phyloP scores from a whole-genome alignment of 2,888 invertebrate genomes.

The Oscheius myriophilus region DNA sequence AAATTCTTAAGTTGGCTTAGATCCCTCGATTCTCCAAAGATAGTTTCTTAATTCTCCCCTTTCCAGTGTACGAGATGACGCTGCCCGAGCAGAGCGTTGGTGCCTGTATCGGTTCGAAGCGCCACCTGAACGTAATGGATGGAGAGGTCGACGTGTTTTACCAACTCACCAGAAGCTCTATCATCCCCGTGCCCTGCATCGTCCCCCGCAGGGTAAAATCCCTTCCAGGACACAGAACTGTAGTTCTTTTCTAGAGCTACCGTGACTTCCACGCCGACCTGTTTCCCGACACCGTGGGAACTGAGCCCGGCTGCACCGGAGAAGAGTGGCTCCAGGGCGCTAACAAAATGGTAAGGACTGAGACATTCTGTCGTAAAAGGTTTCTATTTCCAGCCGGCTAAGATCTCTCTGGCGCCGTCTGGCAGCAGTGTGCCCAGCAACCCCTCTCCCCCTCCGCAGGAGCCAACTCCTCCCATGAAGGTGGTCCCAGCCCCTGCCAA shows the following conservation, averaged over 20 bases:
- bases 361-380: not conserved
- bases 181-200: conserved; percentile 92
- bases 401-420: conserved; percentile 40
- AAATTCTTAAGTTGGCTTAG: no score
- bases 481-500: conserved; percentile 18
- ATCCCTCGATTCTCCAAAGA: no score
- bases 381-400: conserved; percentile 34
- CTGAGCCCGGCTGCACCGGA: conserved; percentile 82
- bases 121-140: conserved; percentile 85
- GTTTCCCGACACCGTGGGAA: conserved; percentile 88
- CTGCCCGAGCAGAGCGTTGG: conserved; percentile 92
- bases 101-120: conserved; percentile 88
- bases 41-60: not conserved
- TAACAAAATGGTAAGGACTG: conserved; percentile 74
- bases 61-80: conserved; percentile 78
- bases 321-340: conserved; percentile 84
- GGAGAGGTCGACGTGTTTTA: conserved; percentile 92
- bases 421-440: conserved; percentile 9
- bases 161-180: conserved; percentile 85
- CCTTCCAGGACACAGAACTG: not conserved
- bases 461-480: conserved; percentile 45
- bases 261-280: conserved; percentile 92
- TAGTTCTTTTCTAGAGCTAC: conserved; percentile 79
- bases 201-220: conserved; percentile 84
- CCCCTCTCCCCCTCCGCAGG: conserved; percentile 53